phyloP scores from a whole-genome alignment of 2,797 vertebrate genomes.

The Sebastes nivosus region DNA sequence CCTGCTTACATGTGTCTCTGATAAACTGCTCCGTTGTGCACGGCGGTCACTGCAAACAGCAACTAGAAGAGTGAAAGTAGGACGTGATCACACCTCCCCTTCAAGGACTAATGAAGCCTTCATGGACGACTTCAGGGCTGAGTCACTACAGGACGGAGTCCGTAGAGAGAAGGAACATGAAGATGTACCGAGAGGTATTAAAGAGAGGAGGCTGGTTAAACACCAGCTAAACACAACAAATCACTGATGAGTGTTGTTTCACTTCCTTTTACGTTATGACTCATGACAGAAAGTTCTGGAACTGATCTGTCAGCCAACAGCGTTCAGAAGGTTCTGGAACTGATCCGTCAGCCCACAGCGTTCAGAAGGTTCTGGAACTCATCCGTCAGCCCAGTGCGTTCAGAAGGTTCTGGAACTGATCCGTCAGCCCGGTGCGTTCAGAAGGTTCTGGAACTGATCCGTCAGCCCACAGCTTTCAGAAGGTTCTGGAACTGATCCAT shows the following conservation, averaged over 20 bases:
- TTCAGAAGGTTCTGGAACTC: too few relatives aligned
- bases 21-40: not conserved
- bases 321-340: too few relatives aligned
- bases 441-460: too few relatives aligned
- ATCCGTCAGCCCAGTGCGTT: rapidly evolving
- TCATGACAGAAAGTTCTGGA: not conserved
- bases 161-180: not conserved
- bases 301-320: too few relatives aligned
- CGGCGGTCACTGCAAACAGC: slow-evolving; percentile 8
- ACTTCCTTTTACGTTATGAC: not conserved
- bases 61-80: not conserved
- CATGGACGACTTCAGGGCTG: not conserved
- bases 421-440: too few relatives aligned
- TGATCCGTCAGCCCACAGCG: too few relatives aligned
- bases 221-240: not conserved
- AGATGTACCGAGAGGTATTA: too few relatives aligned
- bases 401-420: too few relatives aligned
- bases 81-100: not conserved
- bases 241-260: not conserved
- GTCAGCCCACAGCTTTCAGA: too few relatives aligned
- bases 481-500: too few relatives aligned
- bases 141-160: not conserved
- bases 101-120: not conserved
- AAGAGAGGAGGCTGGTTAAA: not conserved
- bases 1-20: slow-evolving; percentile 21